A percentile compares a stretch with the other conserved stretches of the same genome.
phyloP scores from a whole-genome alignment of 2,888 invertebrate species.

The Timema podura region DNA sequence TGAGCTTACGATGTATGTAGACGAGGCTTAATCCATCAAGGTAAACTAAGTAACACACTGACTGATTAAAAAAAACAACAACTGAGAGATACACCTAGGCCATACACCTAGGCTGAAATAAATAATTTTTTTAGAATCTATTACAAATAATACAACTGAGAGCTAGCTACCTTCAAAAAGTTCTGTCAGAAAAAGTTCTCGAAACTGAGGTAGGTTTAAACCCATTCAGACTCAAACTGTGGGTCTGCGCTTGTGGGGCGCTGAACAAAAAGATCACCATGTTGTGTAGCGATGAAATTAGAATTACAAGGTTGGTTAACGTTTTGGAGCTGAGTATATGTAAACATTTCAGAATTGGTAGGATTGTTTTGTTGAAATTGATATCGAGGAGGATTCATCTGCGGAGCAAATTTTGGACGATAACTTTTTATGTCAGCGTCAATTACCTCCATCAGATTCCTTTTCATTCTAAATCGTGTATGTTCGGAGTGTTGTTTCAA shows the following conservation, averaged over 20 bases:
- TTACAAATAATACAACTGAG: neutral
- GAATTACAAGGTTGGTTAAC: neutral
- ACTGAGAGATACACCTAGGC: too few relatives aligned
- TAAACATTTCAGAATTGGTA: neutral
- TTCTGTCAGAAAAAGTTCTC: neutral
- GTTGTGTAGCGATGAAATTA: neutral
- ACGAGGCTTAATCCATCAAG: too few relatives aligned
- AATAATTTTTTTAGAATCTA: too few relatives aligned
- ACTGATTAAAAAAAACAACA: too few relatives aligned
- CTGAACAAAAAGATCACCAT: neutral
- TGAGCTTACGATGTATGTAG: too few relatives aligned
- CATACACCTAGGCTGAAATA: too few relatives aligned
- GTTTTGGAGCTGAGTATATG: neutral
- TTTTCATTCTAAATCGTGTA: neutral
- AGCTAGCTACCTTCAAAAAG: neutral
- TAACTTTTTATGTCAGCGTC: conserved; percentile 1
- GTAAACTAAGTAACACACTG: too few relatives aligned
- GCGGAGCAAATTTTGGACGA: neutral
- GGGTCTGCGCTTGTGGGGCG: neutral
- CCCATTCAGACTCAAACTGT: neutral
- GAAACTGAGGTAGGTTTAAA: neutral
- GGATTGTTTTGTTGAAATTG: neutral
- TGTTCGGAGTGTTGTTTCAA: conserved; percentile 1
- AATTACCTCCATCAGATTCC: conserved; percentile 1
- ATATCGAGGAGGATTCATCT: neutral